phyloP scores from a whole-genome alignment of 2,888 invertebrate species.

The Parnassius glacialis region DNA sequence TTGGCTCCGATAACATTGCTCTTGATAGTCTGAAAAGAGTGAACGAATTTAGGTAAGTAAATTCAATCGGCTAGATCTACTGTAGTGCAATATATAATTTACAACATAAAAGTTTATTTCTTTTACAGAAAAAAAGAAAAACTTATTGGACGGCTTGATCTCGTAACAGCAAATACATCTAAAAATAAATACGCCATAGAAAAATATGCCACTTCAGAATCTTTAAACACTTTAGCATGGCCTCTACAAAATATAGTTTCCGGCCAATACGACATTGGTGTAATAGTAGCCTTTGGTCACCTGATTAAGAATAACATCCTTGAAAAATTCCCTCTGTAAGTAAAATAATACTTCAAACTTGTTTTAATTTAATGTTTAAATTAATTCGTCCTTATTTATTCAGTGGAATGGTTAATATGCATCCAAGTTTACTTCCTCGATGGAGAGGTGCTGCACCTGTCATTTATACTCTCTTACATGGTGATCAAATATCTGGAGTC shows the following conservation, averaged over 20 bases:
- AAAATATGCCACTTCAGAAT: conserved; percentile 83
- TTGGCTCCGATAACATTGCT: conserved; percentile 93
- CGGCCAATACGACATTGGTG: conserved; percentile 88
- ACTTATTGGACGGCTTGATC: conserved; percentile 80
- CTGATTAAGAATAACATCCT: conserved; percentile 90
- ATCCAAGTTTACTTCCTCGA: conserved; percentile 93
- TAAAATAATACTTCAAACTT: conserved; percentile 32
- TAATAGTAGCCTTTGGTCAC: conserved; percentile 97
- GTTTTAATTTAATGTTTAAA: no score
- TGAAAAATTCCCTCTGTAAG: conserved; percentile 90
- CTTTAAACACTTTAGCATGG: conserved; percentile 85
- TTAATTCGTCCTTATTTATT: conserved; percentile 28
- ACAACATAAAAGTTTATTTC: conserved; percentile 8
- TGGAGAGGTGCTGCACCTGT: conserved; percentile 98
- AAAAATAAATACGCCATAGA: conserved; percentile 83
- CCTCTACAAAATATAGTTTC: conserved; percentile 69
- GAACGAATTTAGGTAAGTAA: conserved; percentile 83
- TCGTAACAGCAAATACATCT: conserved; percentile 85
- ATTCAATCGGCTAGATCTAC: conserved; percentile 12
- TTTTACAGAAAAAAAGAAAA: conserved; percentile 75
- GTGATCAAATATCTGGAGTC: conserved; percentile 90
- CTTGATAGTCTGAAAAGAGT: conserved; percentile 86
- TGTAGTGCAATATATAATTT: not conserved
- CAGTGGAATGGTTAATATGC: conserved; percentile 96
- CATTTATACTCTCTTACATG: conserved; percentile 90